A percentile compares a stretch with the other conserved stretches of the same genome.
These are phyloP conservation scores for Agrochola litura DNA, from an alignment of 2,888 invertebrate species.

Conservation along the genomic window DNA sequence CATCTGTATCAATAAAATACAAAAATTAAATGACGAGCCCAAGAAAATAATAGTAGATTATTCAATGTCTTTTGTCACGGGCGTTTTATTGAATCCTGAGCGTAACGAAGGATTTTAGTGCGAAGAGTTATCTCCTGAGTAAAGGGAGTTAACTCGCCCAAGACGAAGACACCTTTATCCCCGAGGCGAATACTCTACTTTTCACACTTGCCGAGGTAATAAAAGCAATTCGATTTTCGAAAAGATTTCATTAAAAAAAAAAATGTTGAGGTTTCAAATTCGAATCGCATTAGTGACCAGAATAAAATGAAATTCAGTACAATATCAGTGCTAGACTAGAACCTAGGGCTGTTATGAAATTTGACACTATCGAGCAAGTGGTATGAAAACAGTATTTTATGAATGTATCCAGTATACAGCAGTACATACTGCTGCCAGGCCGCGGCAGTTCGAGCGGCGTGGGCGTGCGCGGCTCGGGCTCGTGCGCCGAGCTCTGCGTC, in stretches of 20 bases:
- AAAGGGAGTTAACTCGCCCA: background rate
- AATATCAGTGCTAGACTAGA: background rate
- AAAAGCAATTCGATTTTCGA: background rate
- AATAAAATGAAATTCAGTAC: background rate
- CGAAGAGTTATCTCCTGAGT: too few relatives aligned
- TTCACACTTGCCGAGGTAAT: background rate
- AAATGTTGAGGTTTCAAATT: background rate
- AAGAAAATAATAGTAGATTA: background rate
- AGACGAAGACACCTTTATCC: background rate
- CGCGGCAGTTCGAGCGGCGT: constrained; percentile 53
- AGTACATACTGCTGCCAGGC: constrained; percentile 17
- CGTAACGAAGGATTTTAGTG: background rate
- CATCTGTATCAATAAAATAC: background rate
- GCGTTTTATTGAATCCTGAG: background rate
- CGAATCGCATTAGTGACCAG: background rate
- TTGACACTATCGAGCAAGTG: background rate
- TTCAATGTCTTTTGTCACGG: too few relatives aligned
- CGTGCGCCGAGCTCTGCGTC: constrained; percentile 93
- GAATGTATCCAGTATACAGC: background rate
- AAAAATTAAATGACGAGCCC: background rate
- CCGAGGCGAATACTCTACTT: background rate
- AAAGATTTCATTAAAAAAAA: background rate
- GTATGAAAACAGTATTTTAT: background rate
- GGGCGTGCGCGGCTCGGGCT: constrained; percentile 75
- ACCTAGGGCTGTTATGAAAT: background rate